phyloP scores from a whole-genome alignment of 2,113 vertebrate species.

The Pseudopipra pipra region DNA sequence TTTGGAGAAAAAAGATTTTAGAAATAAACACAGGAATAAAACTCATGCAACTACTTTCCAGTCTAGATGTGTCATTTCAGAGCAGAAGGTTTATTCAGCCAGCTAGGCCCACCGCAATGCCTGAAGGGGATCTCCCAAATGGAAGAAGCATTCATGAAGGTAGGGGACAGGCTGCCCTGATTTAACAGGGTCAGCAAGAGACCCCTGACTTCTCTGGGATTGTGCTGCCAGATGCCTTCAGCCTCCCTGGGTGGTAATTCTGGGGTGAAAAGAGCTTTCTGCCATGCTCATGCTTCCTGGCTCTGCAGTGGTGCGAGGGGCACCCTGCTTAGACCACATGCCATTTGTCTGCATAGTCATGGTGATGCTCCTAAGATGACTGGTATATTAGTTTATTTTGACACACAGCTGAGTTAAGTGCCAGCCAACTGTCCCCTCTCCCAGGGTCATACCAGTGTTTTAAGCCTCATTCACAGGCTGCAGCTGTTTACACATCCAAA shows the following conservation, averaged over 20 bases:
- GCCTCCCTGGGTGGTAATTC: neutral
- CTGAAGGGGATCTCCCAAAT: neutral
- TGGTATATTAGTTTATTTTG: neutral
- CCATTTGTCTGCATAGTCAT: neutral
- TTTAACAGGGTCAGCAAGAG: neutral
- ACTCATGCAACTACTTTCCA: neutral
- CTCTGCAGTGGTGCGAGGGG: neutral
- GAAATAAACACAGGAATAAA: neutral
- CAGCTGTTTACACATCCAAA: neutral
- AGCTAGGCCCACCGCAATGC: neutral
- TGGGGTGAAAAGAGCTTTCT: neutral
- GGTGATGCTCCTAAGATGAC: neutral
- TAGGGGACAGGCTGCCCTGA: neutral
- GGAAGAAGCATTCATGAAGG: neutral
- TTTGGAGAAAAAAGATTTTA: neutral
- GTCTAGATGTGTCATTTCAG: neutral
- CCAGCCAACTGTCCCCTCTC: neutral
- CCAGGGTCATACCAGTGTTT: accelerated
- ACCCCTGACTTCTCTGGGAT: neutral
- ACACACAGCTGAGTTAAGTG: neutral
- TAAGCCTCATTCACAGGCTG: neutral
- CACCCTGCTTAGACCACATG: neutral
- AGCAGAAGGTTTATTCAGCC: neutral
- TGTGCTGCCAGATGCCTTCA: neutral
- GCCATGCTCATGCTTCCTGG: neutral